Percentiles rank a stretch among this genome's conserved stretches.
Conservation (phyloP, 2,888 invertebrate genomes). For the Cryptus armator region DNA sequence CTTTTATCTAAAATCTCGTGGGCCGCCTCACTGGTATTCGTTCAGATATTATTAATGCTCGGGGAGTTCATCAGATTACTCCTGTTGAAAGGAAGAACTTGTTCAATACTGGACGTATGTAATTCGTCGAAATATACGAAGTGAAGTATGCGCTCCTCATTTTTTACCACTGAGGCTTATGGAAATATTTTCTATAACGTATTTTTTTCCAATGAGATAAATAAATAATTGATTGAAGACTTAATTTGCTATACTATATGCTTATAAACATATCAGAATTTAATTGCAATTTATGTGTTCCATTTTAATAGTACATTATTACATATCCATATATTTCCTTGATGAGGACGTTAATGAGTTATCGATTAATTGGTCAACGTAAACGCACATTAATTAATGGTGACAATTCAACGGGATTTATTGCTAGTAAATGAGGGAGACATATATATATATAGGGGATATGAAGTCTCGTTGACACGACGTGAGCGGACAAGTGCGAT, state of each 20-base stretch:
- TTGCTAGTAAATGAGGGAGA: constrained; percentile 32
- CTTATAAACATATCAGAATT: too few relatives aligned
- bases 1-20: constrained; percentile 6
- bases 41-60: constrained; percentile 1
- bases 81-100: not conserved
- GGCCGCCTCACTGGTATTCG: not conserved
- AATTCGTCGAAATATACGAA: not conserved
- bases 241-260: too few relatives aligned
- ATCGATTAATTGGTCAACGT: constrained; percentile 54
- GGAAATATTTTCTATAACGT: not conserved
- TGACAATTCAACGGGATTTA: constrained; percentile 52
- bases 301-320: constrained; percentile 33
- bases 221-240: too few relatives aligned
- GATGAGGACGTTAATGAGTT: constrained; percentile 29
- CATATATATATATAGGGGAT: constrained; percentile 6
- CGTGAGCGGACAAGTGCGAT: constrained; percentile 41
- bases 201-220: not conserved
- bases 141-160: not conserved
- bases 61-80: not conserved
- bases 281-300: constrained; percentile 49
- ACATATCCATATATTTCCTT: constrained; percentile 1
- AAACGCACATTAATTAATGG: constrained; percentile 22
- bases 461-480: constrained; percentile 42
- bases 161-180: not conserved
- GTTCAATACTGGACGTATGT: not conserved